Conservation (phyloP, 2,888 invertebrate species). For the Seladonia tumulorum region DNA sequence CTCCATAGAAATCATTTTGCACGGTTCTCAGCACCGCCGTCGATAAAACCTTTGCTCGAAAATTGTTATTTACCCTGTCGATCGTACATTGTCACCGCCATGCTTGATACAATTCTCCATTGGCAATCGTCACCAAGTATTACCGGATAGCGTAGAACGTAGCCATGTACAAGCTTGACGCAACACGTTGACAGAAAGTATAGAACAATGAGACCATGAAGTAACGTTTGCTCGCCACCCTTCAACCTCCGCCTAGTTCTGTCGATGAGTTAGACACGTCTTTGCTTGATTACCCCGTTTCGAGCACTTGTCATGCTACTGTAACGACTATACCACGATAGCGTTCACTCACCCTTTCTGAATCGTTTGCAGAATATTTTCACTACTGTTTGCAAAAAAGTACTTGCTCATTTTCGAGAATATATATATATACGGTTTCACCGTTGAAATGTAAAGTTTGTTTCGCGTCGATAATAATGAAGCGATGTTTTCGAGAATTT, state of each 20-base stretch:
- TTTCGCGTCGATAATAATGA: too few relatives aligned
- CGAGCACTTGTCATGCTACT: background rate
- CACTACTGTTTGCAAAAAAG: background rate
- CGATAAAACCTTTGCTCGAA: constrained; percentile 28
- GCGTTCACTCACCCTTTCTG: background rate
- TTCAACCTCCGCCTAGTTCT: background rate
- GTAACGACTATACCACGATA: background rate
- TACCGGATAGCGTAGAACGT: constrained; percentile 13
- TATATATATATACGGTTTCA: background rate
- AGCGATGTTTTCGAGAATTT: background rate
- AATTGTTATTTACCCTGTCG: constrained; percentile 21
- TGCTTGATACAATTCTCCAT: constrained; percentile 25
- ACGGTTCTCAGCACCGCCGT: constrained; percentile 33
- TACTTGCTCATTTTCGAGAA: background rate
- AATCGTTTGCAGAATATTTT: background rate
- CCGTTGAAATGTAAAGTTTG: background rate
- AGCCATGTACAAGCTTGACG: constrained; percentile 16
- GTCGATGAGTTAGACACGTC: background rate
- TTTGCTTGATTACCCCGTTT: background rate
- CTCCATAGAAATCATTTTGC: constrained; percentile 28
- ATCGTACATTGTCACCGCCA: constrained; percentile 16
- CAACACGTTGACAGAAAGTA: background rate
- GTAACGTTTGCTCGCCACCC: background rate
- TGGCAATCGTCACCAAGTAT: background rate
- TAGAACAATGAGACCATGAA: background rate